Evolutionary conservation across 2,113 vertebrate species (phyloP), one percentile per base, ranked within the genome.

Genomic region (Actenoides lindsayi): DNA sequence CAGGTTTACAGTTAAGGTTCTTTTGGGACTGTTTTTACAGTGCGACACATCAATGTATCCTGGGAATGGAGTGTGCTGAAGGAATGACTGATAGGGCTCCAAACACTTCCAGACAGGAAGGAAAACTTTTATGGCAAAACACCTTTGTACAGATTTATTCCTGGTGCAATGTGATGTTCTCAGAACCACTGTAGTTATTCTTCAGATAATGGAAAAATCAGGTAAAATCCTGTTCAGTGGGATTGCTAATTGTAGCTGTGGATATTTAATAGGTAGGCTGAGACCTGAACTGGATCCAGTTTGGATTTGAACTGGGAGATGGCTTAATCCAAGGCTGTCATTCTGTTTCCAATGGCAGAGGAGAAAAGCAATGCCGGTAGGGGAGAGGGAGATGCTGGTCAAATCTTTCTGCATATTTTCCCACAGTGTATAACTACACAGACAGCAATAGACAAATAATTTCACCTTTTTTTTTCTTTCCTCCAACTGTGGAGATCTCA

Each of bases 331-430:
- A 54, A 73, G 25, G 16, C 20, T 73, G 21, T 65, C 0, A 50
- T 73, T 82, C 18, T 86, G 11, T 63, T 89, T 86, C 8, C 39
- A 48, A 9, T 53, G 24, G 57, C 53, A 82, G 48, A 70, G 33
- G 5, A 71, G 56, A 75, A 56, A 71, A 84, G 19, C 1, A 0
- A 25, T 70, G 6, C 8, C 37, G 69, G 35, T 0, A 5, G 8
- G 4, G 16, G 42, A 67, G 25, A 83, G 6, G 3, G 4, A 4
- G 7, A 5, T 31, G 42, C n/a, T 50, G 14, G 13, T 64, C 27
- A 93, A 68, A 70, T 33, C 6, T 51, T 83, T 70, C 44, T 73
- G 18, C 15, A 20, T 74, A 33, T 57, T 71, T 79, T 86, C 11
- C 17, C 30, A 19, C 6, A 51, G 14, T 69, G 9, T 51, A 37